Evolutionary conservation across 2,888 invertebrate species (phyloP), one percentile per base, ranked within the genome.

Genomic region (Altica lythri): DNA sequence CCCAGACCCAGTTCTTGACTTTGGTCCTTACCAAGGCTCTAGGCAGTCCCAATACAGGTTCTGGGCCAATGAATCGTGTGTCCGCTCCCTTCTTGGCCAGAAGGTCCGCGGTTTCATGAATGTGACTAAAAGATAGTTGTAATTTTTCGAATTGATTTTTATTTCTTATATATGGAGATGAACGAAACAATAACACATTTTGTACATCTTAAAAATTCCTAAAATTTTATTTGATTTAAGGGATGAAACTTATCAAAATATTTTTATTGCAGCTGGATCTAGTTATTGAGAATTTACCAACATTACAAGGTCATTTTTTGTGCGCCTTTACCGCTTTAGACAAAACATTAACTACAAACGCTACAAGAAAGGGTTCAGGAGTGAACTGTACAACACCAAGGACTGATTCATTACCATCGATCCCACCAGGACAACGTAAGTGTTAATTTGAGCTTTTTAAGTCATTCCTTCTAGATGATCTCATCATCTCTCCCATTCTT

Each of bases 311-410:
- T 60, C 89, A 91, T 75, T 90, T 96, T 72, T 83, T 92, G 64
- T 97, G 97, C 80, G 95, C 94, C 58, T 97, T 96, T 79, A 90
- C 93, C 54, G 92, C 92, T 54, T 83, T 92, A 74, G 92, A 92
- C 72, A 93, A 93, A 77, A 89, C 90, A 19, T 82, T 95, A 61
- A 89, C 90, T 64, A 95, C 94, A 17, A 92, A 94, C 75, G 95
- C 95, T 12, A 92, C 92, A 42, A 85, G 92, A 68, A 92, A 93
- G 73, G 86, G 89, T 13, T 91, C 90, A 70, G 94, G 94, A 38
- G 92, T 97, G 27, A 92, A 91, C 77, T 97, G 97, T 79, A 92
- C 95, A 50, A 97, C 97, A 48, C 98, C 97, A 17, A 86, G 92
- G 57, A 94, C 95, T 53, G 95, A 95, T 79, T 85, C 90, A 64